A percentile compares a stretch with the other conserved stretches of the same genome.
phyloP scores from a whole-genome alignment of 2,888 invertebrate species.

The Hemithea aestivaria region DNA sequence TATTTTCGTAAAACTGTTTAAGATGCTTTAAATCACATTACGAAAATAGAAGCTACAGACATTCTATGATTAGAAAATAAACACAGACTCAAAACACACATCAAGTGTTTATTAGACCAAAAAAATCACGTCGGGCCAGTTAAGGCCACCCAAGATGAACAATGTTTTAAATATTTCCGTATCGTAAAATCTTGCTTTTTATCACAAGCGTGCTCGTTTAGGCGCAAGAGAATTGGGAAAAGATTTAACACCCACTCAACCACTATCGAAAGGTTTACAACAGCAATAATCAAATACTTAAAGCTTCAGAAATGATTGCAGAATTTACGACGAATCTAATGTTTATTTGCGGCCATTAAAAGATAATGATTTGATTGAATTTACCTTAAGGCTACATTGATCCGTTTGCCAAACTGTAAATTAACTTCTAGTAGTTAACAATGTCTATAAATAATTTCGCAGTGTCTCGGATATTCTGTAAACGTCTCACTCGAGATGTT shows the following conservation, averaged over 20 bases:
- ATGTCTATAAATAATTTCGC: slow-evolving; percentile 49
- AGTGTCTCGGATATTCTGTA: slow-evolving; percentile 58
- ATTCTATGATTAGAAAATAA: slow-evolving; percentile 59
- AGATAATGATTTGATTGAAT: slow-evolving; percentile 26
- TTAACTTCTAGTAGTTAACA: slow-evolving; percentile 41
- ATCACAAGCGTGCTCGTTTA: slow-evolving; percentile 55
- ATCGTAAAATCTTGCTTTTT: slow-evolving; percentile 75
- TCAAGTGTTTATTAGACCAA: slow-evolving; percentile 65
- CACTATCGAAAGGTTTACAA: slow-evolving; percentile 48
- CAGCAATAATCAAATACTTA: slow-evolving; percentile 49
- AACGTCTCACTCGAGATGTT: slow-evolving; percentile 69
- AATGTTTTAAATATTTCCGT: slow-evolving; percentile 64
- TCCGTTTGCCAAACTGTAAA: slow-evolving; percentile 34
- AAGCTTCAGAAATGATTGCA: slow-evolving; percentile 48
- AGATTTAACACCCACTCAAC: slow-evolving; percentile 66
- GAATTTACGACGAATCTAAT: slow-evolving; percentile 37
- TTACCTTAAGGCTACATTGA: slow-evolving; percentile 27
- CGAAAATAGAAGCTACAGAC: slow-evolving; percentile 25
- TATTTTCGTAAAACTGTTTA: slow-evolving; percentile 24
- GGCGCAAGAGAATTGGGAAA: slow-evolving; percentile 55
- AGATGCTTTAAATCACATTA: slow-evolving; percentile 23
- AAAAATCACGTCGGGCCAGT: slow-evolving; percentile 51
- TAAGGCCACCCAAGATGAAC: slow-evolving; percentile 74
- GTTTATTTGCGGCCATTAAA: slow-evolving; percentile 36
- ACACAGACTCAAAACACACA: slow-evolving; percentile 55